phyloP scores from a whole-genome alignment of 2,888 invertebrate species.

The Mesochorus sp. region DNA sequence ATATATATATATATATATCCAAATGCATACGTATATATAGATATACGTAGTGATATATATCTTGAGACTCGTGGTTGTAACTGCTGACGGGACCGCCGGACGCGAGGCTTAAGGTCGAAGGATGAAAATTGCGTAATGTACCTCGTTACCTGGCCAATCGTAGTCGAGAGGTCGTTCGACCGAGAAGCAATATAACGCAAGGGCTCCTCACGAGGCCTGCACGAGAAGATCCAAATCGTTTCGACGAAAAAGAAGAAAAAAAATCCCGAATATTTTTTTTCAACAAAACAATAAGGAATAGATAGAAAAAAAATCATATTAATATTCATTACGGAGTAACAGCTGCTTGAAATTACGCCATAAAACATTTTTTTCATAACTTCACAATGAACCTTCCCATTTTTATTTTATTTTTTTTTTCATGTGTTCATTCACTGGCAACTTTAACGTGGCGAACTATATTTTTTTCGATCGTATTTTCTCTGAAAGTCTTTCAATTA shows the following conservation, averaged over 20 bases:
- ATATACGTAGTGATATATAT: constrained; percentile 2
- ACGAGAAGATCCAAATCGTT: constrained; percentile 48
- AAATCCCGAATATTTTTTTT: constrained; percentile 16
- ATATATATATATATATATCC: not conserved
- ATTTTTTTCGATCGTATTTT: not conserved
- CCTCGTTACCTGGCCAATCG: constrained; percentile 66
- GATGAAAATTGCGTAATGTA: constrained; percentile 54
- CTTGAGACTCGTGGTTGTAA: constrained; percentile 43
- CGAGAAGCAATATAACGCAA: constrained; percentile 68
- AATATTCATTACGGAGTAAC: not conserved
- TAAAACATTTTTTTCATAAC: no score
- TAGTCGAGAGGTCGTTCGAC: constrained; percentile 69
- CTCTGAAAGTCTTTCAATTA: no score
- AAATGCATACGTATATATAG: not conserved
- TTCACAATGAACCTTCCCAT: not conserved
- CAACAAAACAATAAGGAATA: not conserved
- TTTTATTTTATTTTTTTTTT: not conserved
- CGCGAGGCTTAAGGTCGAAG: constrained; percentile 61
- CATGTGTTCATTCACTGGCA: not conserved
- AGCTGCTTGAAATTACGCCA: not conserved
- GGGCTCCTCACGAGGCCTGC: constrained; percentile 46
- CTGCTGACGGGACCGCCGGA: constrained; percentile 51
- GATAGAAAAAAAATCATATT: not conserved
- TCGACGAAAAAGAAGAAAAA: constrained; percentile 48
- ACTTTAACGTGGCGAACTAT: no score